Evolutionary conservation across 1,140 invertebrate species (phyloP).

Genomic region (Microplitis mediator): DNA sequence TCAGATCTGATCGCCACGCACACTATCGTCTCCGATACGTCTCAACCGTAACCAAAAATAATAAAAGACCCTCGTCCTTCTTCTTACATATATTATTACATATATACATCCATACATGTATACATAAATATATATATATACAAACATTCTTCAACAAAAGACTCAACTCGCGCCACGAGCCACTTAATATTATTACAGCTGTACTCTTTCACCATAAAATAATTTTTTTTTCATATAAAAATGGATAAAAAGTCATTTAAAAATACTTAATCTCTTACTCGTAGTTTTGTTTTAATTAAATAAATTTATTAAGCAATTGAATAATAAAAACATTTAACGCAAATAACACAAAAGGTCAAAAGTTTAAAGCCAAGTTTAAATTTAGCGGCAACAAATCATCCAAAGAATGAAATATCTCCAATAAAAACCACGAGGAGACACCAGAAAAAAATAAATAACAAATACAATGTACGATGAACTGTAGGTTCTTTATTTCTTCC

Average conservation of each 20-base stretch:
- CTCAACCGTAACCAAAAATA: background rate
- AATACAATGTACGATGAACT: no score
- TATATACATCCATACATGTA: background rate
- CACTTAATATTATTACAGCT: constrained; percentile 26
- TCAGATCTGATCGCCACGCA: constrained; percentile 17
- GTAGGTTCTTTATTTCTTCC: no score
- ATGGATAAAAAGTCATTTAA: background rate
- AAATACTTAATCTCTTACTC: no score
- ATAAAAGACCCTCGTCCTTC: background rate
- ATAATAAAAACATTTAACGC: background rate
- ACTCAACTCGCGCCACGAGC: constrained; percentile 3
- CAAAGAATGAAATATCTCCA: background rate
- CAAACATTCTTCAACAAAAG: background rate
- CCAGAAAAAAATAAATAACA: no score
- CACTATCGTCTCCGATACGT: constrained; percentile 33
- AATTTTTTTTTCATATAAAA: background rate
- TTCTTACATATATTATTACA: background rate
- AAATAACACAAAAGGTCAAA: background rate
- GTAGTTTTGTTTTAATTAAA: background rate
- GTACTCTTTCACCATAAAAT: constrained; percentile 4
- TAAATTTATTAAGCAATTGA: background rate
- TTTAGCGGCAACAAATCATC: background rate
- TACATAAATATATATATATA: no score
- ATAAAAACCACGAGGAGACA: no score
- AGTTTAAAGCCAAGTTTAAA: background rate